Evolutionary conservation across 2,888 invertebrate species (phyloP).

Genomic region (Ormia ochracea): DNA sequence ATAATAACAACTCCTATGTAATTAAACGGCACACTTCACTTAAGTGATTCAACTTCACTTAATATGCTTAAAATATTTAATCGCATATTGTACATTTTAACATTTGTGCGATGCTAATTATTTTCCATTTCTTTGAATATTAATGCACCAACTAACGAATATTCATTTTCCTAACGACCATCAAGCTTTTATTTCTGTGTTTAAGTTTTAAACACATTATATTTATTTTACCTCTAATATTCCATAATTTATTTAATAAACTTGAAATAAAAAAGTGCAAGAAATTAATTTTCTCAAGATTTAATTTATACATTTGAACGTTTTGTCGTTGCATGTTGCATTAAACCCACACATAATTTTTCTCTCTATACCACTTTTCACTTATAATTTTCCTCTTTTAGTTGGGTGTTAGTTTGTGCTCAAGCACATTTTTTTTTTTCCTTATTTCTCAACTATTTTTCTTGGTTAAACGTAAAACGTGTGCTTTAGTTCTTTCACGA

Average conservation of each 20-base stretch:
- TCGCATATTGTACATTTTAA: too few relatives aligned
- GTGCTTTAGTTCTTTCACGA: slow-evolving; percentile 61
- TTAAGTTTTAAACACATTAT: slow-evolving; percentile 36
- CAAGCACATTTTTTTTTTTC: background rate
- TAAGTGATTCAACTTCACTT: too few relatives aligned
- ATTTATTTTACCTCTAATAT: slow-evolving; percentile 34
- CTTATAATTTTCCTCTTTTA: slow-evolving; percentile 57
- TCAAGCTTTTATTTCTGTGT: background rate
- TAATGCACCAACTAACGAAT: slow-evolving; percentile 34
- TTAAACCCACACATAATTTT: slow-evolving; percentile 59
- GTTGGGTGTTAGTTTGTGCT: slow-evolving; percentile 13
- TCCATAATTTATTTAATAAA: slow-evolving; percentile 58
- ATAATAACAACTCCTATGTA: too few relatives aligned
- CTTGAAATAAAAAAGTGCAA: slow-evolving; percentile 57
- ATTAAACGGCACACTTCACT: too few relatives aligned
- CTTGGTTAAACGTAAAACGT: slow-evolving; percentile 56
- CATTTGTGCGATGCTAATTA: too few relatives aligned
- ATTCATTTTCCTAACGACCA: slow-evolving; percentile 46
- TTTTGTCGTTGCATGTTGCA: slow-evolving; percentile 49
- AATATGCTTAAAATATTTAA: too few relatives aligned
- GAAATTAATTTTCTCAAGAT: slow-evolving; percentile 58
- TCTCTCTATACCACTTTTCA: slow-evolving; percentile 57
- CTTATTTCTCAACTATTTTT: slow-evolving; percentile 32
- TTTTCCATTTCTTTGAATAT: slow-evolving; percentile 4
- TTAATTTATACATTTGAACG: slow-evolving; percentile 6